These are phyloP conservation scores for Drosophila oshimai DNA, from an alignment of 1,140 invertebrate species.

Conservation along the genomic window DNA sequence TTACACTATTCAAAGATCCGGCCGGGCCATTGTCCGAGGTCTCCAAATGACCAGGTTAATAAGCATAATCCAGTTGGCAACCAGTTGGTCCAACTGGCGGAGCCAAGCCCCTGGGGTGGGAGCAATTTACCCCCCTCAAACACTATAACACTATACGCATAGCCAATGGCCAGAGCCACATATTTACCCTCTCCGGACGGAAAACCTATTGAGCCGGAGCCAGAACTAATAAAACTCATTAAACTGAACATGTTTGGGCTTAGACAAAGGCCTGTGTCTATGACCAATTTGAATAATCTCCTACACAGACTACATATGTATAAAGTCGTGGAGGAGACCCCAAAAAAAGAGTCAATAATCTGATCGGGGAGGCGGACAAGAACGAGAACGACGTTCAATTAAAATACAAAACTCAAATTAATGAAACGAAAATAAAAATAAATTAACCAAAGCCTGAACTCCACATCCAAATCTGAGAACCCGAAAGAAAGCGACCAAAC, in stretches of 20 bases:
- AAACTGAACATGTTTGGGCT: constrained; percentile 74
- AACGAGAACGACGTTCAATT: constrained; percentile 25
- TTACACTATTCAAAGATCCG: constrained; percentile 37
- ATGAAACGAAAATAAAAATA: constrained; percentile 77
- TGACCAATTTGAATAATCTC: constrained; percentile 66
- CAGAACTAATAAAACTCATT: constrained; percentile 77
- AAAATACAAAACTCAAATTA: constrained; percentile 71
- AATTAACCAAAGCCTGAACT: constrained; percentile 56
- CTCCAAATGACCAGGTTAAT: constrained; percentile 60
- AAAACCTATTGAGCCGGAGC: constrained; percentile 25
- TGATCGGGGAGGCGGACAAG: constrained; percentile 59
- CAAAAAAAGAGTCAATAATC: constrained; percentile 75
- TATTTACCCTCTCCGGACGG: constrained; percentile 22
- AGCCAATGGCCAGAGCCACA: constrained; percentile 48
- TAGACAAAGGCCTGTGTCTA: constrained; percentile 69
- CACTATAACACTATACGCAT: constrained; percentile 39
- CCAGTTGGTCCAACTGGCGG: constrained; percentile 45
- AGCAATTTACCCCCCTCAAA: constrained; percentile 15
- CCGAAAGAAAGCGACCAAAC: constrained; percentile 66
- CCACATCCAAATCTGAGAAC: constrained; percentile 17
- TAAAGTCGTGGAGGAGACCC: constrained; percentile 10
- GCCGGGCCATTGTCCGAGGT: constrained; percentile 38
- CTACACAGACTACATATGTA: no score
- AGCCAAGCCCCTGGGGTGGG: constrained; percentile 45
- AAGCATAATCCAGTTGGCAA: constrained; percentile 65